Percentiles rank a stretch among this genome's conserved stretches.
These are phyloP conservation scores for Varecia variegata DNA, from an alignment of 2,797 vertebrate genomes.

Conservation along the genomic window DNA sequence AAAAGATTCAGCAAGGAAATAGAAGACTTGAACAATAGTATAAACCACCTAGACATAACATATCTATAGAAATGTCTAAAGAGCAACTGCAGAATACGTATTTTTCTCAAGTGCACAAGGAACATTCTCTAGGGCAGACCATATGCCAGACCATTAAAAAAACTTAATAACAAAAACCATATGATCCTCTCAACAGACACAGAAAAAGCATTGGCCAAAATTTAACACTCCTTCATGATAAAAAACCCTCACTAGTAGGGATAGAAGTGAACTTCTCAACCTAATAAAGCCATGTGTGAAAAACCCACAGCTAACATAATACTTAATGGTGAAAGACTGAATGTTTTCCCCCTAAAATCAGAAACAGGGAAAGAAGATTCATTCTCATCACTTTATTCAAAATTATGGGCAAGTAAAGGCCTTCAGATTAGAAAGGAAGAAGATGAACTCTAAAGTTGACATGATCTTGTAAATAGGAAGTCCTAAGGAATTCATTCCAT, in stretches of 20 bases:
- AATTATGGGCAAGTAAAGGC: background rate
- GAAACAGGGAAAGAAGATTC: background rate
- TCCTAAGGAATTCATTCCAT: background rate
- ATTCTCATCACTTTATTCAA: background rate
- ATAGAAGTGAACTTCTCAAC: background rate
- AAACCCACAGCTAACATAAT: background rate
- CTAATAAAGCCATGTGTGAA: background rate
- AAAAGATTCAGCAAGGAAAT: background rate
- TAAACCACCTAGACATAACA: background rate
- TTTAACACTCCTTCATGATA: background rate
- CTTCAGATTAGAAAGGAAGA: background rate
- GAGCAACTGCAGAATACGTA: background rate
- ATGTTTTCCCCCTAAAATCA: background rate
- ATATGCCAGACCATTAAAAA: background rate
- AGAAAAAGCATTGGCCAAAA: background rate
- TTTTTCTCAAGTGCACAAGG: background rate
- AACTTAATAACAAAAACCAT: background rate
- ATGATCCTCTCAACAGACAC: background rate
- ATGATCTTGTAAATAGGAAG: background rate
- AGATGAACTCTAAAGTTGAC: background rate
- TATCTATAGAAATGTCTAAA: background rate
- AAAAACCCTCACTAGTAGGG: background rate
- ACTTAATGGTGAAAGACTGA: background rate
- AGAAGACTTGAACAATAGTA: background rate
- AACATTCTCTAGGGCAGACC: background rate